Percentiles rank a stretch among this genome's conserved stretches.
Conservation (phyloP, 2,797 vertebrate species). For the Danio tinwini region DNA sequence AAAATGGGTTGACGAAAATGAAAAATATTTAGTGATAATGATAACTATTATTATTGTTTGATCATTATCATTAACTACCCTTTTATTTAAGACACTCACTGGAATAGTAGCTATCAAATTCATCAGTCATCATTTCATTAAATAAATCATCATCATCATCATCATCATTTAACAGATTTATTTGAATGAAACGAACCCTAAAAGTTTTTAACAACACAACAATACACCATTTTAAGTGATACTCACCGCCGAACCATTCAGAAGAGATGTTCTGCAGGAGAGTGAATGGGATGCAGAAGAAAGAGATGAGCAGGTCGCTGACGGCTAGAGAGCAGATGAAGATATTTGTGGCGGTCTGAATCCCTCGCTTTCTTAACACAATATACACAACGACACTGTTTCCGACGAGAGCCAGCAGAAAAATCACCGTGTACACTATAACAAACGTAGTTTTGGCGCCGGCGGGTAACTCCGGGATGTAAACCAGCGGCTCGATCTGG, state of each 20-base stretch:
- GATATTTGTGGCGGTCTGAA: conserved; percentile 80
- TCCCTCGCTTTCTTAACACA: conserved; percentile 76
- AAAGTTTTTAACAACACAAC: not conserved
- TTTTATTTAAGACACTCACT: too few relatives aligned
- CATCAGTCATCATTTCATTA: too few relatives aligned
- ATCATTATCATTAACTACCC: too few relatives aligned
- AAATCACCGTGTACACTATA: conserved; percentile 79
- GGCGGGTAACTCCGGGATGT: conserved; percentile 81
- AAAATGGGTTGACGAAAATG: too few relatives aligned
- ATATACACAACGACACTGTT: conserved; percentile 84
- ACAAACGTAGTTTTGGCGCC: conserved; percentile 79
- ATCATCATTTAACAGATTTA: not conserved
- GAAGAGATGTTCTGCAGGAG: conserved; percentile 85
- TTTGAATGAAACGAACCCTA: not conserved
- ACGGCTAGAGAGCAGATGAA: conserved; percentile 85
- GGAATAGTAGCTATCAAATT: too few relatives aligned
- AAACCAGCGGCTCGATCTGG: conserved; percentile 83
- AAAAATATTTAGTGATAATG: too few relatives aligned
- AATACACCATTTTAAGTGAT: not conserved
- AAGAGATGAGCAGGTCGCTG: conserved; percentile 87
- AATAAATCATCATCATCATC: too few relatives aligned
- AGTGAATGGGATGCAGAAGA: conserved; percentile 86
- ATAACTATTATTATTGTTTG: too few relatives aligned
- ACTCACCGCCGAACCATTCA: conserved; percentile 84
- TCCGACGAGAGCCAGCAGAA: conserved; percentile 80